These are phyloP conservation scores for Geothlypis trichas DNA, from an alignment of 2,113 vertebrate genomes.

Conservation along the genomic window DNA sequence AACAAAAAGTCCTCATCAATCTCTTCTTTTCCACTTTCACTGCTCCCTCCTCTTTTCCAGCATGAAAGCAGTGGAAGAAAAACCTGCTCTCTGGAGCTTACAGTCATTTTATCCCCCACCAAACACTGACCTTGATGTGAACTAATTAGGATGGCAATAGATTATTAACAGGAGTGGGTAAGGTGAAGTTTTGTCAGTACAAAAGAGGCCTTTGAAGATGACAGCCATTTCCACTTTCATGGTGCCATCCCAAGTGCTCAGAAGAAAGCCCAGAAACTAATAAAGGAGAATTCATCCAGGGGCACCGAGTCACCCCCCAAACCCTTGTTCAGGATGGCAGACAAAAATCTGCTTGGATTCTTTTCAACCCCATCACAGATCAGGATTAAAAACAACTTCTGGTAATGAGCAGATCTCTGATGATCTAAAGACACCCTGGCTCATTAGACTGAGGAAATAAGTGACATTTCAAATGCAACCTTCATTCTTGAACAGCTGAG, in stretches of 20 bases:
- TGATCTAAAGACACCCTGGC: slow-evolving; percentile 71
- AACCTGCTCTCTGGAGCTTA: slow-evolving; percentile 5
- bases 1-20: background rate
- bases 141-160: slow-evolving; percentile 68
- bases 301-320: slow-evolving; percentile 24
- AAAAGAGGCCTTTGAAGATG: slow-evolving; percentile 76
- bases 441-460: slow-evolving; percentile 65
- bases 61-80: background rate
- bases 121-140: slow-evolving; percentile 66
- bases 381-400: slow-evolving; percentile 62
- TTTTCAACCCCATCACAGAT: slow-evolving; percentile 65
- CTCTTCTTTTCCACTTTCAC: background rate
- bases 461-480: slow-evolving; percentile 76
- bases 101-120: slow-evolving; percentile 3
- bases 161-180: slow-evolving; percentile 47
- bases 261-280: slow-evolving; percentile 71
- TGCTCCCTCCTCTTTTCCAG: background rate
- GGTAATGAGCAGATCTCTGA: slow-evolving; percentile 69
- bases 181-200: slow-evolving; percentile 40
- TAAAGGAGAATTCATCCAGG: slow-evolving; percentile 68
- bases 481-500: slow-evolving; percentile 65
- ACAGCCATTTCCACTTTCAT: slow-evolving; percentile 62
- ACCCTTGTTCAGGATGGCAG: slow-evolving; percentile 46
- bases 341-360: slow-evolving; percentile 61
- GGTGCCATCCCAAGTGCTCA: slow-evolving; percentile 66